A percentile compares a stretch with the other conserved stretches of the same genome.
These are phyloP conservation scores for Masnerella sp. DNA, from an alignment of 2,888 invertebrate genomes.

Conservation along the genomic window DNA sequence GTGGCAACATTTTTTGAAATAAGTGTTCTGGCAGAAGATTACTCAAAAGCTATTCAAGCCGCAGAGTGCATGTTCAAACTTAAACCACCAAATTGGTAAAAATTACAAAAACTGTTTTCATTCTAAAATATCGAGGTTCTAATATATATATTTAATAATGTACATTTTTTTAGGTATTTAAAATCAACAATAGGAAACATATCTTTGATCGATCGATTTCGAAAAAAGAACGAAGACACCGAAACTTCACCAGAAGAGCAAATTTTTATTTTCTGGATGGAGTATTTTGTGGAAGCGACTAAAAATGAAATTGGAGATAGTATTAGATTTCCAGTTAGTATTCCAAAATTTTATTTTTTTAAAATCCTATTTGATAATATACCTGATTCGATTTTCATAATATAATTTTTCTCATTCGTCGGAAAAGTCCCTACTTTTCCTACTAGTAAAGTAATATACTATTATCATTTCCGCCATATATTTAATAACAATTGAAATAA, in stretches of 20 bases:
- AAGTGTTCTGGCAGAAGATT: constrained; percentile 97
- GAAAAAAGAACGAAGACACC: constrained; percentile 87
- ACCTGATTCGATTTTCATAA: too few relatives aligned
- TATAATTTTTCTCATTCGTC: too few relatives aligned
- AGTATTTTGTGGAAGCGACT: constrained; percentile 97
- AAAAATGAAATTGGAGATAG: constrained; percentile 86
- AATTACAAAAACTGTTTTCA: neutral
- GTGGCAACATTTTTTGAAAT: constrained; percentile 99
- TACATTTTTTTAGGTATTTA: constrained; percentile 85
- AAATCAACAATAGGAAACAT: constrained; percentile 99
- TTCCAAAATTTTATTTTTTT: too few relatives aligned
- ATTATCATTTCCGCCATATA: too few relatives aligned
- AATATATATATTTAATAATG: too few relatives aligned
- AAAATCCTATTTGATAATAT: too few relatives aligned
- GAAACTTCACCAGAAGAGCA: constrained; percentile 88
- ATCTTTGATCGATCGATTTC: constrained; percentile 93
- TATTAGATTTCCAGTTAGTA: constrained; percentile 93
- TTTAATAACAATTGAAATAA: too few relatives aligned
- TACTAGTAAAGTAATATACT: too few relatives aligned
- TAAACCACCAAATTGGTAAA: constrained; percentile 90
- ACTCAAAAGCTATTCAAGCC: constrained; percentile 97
- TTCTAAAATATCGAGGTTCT: too few relatives aligned
- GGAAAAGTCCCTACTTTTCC: too few relatives aligned
- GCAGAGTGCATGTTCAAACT: constrained; percentile 95
- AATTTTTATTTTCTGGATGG: constrained; percentile 98